Conservation (phyloP, 2,888 invertebrate genomes). For the Microplitis deprimator region DNA sequence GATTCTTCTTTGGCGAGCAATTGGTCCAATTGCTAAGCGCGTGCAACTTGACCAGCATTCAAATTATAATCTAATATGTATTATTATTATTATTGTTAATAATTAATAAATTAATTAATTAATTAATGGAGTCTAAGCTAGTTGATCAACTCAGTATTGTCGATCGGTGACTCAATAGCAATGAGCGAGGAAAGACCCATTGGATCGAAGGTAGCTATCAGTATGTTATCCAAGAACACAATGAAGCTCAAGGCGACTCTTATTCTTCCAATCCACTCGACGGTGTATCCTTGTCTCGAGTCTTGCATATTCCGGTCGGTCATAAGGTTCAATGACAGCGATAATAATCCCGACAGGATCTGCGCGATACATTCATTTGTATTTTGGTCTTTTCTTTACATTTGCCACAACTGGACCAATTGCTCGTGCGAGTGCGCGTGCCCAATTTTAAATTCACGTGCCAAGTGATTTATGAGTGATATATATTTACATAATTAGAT, state of each 20-base stretch:
- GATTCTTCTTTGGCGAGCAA: constrained; percentile 30
- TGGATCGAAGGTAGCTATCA: constrained; percentile 87
- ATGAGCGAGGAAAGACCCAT: constrained; percentile 74
- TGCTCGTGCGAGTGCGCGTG: constrained; percentile 26
- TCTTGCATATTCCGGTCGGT: constrained; percentile 84
- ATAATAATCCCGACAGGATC: constrained; percentile 83
- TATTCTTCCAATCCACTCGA: constrained; percentile 80
- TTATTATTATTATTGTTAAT: neutral
- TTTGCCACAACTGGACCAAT: constrained; percentile 51
- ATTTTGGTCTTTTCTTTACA: constrained; percentile 24
- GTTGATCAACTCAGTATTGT: constrained; percentile 27
- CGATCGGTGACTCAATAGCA: constrained; percentile 45
- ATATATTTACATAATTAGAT: neutral
- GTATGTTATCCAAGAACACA: constrained; percentile 82
- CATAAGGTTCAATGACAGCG: constrained; percentile 81
- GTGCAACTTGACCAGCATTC: neutral
- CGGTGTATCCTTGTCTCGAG: constrained; percentile 79
- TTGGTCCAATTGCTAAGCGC: constrained; percentile 54
- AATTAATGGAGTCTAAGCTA: constrained; percentile 3
- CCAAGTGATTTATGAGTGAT: constrained; percentile 2
- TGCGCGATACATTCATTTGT: constrained; percentile 62
- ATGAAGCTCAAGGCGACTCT: constrained; percentile 81
- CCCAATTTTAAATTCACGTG: neutral
- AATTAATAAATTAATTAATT: constrained; percentile 18
- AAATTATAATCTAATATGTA: neutral